Percentiles rank a stretch among this genome's conserved stretches.
Evolutionary conservation across 2,113 vertebrate species (phyloP).

Genomic region (Ochotona curzoniae): DNA sequence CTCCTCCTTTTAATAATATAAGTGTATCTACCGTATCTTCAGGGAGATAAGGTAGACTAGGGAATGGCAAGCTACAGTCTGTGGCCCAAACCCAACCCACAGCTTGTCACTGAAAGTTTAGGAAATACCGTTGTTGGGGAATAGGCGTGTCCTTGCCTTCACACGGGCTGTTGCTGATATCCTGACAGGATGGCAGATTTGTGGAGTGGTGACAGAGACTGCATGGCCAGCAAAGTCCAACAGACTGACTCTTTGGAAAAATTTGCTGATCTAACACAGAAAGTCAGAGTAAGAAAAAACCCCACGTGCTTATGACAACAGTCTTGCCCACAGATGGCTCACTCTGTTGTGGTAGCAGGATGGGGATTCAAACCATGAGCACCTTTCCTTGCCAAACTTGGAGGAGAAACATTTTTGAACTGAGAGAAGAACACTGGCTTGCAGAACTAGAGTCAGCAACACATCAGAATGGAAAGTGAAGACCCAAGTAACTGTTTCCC

Average conservation of each 20-base stretch:
- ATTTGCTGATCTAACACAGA: background rate
- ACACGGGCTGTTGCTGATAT: background rate
- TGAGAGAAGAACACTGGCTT: background rate
- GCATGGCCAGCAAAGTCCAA: background rate
- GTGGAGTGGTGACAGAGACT: background rate
- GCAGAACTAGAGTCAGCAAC: background rate
- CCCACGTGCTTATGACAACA: background rate
- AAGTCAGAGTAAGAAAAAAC: background rate
- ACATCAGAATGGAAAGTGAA: background rate
- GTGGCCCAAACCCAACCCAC: background rate
- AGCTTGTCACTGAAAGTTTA: background rate
- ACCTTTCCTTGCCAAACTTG: background rate
- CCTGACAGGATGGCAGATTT: background rate
- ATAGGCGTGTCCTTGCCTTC: background rate
- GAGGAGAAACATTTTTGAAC: background rate
- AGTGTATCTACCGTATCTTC: background rate
- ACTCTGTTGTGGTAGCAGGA: background rate
- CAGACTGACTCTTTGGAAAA: background rate
- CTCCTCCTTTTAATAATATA: background rate
- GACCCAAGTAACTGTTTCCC: background rate
- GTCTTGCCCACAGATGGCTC: no score
- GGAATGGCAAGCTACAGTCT: background rate
- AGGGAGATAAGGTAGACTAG: background rate
- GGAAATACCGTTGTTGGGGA: slow-evolving; percentile 10
- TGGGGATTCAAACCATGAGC: background rate